A percentile compares a stretch with the other conserved stretches of the same genome.
Evolutionary conservation across 2,797 vertebrate genomes (phyloP).

Genomic region (Leptoclinus maculatus): DNA sequence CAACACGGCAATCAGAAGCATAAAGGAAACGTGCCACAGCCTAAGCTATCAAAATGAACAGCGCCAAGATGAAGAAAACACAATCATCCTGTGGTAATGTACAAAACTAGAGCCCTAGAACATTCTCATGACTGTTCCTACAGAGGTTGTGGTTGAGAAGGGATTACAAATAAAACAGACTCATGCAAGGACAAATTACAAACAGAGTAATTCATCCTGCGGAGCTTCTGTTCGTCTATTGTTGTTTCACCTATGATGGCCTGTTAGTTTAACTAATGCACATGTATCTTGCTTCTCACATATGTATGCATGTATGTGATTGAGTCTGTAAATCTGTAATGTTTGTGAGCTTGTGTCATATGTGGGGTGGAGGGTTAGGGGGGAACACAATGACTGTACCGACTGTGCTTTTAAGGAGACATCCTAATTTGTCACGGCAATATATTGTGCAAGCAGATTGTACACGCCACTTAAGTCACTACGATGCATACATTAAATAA

Average conservation of each 20-base stretch:
- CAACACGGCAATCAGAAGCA: not conserved
- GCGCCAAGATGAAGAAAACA: not conserved
- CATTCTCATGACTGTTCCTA: not conserved
- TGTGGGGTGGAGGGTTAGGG: not conserved
- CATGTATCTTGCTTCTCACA: not conserved
- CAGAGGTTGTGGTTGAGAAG: conserved; percentile 5
- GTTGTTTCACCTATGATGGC: conserved; percentile 21
- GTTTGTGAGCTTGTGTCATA: not conserved
- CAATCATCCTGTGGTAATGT: not conserved
- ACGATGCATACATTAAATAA: not conserved
- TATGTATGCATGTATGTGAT: not conserved
- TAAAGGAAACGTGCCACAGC: not conserved
- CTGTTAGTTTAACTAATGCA: conserved; percentile 33
- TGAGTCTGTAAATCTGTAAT: not conserved
- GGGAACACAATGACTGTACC: not conserved
- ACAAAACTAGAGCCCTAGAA: not conserved
- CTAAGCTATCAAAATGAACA: not conserved
- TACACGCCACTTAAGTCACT: conserved; percentile 12
- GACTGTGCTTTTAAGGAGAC: not conserved
- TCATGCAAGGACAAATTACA: conserved; percentile 16
- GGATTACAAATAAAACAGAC: conserved; percentile 19
- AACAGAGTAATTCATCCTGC: conserved; percentile 20
- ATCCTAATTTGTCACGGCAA: conserved; percentile 1
- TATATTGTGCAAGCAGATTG: conserved; percentile 6
- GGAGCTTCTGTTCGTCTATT: conserved; percentile 27